A percentile compares a stretch with the other conserved stretches of the same genome.
Conservation (phyloP, 2,113 vertebrate species). For the Hippocampus zosterae region DNA sequence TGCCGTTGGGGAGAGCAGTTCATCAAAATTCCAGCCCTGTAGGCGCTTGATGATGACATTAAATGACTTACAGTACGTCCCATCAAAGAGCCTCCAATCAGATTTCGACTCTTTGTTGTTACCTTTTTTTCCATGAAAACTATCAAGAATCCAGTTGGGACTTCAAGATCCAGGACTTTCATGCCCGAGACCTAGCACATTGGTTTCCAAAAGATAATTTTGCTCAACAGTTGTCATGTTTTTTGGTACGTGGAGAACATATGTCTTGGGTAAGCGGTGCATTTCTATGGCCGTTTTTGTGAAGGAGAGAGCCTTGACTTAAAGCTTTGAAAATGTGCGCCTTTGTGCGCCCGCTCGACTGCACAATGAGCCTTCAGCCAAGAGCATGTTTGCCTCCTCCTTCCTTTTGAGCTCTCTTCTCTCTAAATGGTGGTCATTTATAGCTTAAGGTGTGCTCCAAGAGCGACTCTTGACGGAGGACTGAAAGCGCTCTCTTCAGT, state of each 20-base stretch:
- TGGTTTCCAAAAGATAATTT: not conserved
- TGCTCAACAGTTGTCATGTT: no score
- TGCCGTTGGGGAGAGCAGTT: conserved; percentile 34
- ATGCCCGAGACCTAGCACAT: not conserved
- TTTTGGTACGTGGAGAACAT: no score
- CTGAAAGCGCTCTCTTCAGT: not conserved
- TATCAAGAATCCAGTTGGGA: no score
- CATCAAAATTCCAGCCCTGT: conserved; percentile 36
- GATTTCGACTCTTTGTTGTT: no score
- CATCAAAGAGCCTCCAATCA: no score
- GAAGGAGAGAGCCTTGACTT: not conserved
- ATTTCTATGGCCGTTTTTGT: not conserved
- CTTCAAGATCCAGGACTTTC: no score
- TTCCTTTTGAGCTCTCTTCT: conserved; percentile 8
- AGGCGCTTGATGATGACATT: not conserved
- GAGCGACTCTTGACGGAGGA: conserved; percentile 2
- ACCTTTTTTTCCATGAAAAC: no score
- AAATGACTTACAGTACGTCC: no score
- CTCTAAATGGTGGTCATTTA: conserved; percentile 11
- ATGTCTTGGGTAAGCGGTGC: not conserved
- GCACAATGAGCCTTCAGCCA: conserved; percentile 3
- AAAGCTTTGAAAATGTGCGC: not conserved
- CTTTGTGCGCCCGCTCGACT: not conserved
- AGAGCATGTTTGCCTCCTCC: conserved; percentile 6
- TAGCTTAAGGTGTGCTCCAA: conserved; percentile 1